A percentile compares a stretch with the other conserved stretches of the same genome.
These are phyloP conservation scores for Melinopterus prodromus DNA, from an alignment of 2,888 invertebrate species.

Conservation along the genomic window DNA sequence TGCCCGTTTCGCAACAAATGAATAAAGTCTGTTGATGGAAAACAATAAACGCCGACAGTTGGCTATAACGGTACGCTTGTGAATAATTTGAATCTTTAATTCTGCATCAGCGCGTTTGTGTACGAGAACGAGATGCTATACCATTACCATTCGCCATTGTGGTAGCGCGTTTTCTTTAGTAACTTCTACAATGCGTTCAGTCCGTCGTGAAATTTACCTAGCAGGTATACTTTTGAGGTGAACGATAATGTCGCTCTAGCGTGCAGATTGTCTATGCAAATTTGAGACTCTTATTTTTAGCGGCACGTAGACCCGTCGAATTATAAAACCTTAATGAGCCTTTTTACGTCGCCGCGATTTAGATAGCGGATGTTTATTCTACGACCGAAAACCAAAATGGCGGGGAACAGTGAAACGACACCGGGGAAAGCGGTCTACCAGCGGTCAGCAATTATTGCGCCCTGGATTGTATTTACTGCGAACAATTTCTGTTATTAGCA, in stretches of 20 bases:
- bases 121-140: constrained; percentile 8
- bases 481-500: background rate
- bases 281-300: constrained; percentile 19
- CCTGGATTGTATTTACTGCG: background rate
- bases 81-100: background rate
- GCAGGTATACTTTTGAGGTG: background rate
- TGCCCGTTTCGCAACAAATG: too few species aligned
- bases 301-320: constrained; percentile 15
- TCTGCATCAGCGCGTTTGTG: background rate
- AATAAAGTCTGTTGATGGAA: too few species aligned
- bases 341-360: constrained; percentile 22
- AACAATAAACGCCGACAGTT: background rate
- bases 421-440: background rate
- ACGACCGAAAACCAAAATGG: background rate
- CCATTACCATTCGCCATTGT: constrained; percentile 21
- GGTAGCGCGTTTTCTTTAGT: constrained; percentile 7
- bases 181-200: constrained; percentile 11
- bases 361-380: constrained; percentile 12
- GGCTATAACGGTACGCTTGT: background rate
- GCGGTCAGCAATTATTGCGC: background rate
- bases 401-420: background rate
- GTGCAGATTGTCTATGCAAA: constrained; percentile 27
- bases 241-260: constrained; percentile 24
- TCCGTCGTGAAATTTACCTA: constrained; percentile 18
- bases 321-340: constrained; percentile 22